Evolutionary conservation across 2,888 invertebrate species (phyloP).

Genomic region (Anarsia innoxiella): DNA sequence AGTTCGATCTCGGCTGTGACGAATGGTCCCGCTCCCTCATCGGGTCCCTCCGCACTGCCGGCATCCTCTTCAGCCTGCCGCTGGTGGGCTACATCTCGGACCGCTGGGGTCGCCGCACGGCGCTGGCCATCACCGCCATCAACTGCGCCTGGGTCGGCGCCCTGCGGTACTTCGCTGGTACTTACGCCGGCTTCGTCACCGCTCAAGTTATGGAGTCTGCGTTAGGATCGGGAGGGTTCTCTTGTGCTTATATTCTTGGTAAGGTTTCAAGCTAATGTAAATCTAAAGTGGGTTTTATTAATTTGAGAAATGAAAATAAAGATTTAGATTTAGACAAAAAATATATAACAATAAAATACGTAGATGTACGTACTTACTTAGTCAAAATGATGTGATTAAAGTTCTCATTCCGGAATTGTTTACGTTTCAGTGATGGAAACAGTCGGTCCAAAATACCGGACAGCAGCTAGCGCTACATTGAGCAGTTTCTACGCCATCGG

Average conservation of each 20-base stretch:
- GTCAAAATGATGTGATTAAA: no score
- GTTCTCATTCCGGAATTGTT: no score
- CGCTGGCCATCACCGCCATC: slow-evolving; percentile 72
- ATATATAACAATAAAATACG: no score
- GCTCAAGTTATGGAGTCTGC: slow-evolving; percentile 81
- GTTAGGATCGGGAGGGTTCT: slow-evolving; percentile 79
- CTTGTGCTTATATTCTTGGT: slow-evolving; percentile 81
- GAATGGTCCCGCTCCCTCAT: slow-evolving; percentile 82
- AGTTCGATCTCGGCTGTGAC: slow-evolving; percentile 75
- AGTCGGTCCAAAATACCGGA: slow-evolving; percentile 81
- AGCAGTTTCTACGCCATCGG: slow-evolving; percentile 82
- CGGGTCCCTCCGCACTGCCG: slow-evolving; percentile 80
- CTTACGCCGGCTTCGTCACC: slow-evolving; percentile 77
- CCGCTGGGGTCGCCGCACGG: slow-evolving; percentile 78
- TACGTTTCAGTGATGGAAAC: slow-evolving; percentile 82
- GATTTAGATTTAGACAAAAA: neutral
- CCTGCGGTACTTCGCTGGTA: slow-evolving; percentile 72
- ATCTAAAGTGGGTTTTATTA: no score
- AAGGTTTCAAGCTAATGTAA: slow-evolving; percentile 24
- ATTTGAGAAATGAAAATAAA: neutral
- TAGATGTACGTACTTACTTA: no score
- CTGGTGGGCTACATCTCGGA: slow-evolving; percentile 82
- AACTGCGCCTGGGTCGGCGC: slow-evolving; percentile 78
- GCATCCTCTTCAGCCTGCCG: slow-evolving; percentile 79
- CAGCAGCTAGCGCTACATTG: slow-evolving; percentile 79